Conservation (phyloP, 2,797 vertebrate species). For the Enteromius fasciolatus region DNA sequence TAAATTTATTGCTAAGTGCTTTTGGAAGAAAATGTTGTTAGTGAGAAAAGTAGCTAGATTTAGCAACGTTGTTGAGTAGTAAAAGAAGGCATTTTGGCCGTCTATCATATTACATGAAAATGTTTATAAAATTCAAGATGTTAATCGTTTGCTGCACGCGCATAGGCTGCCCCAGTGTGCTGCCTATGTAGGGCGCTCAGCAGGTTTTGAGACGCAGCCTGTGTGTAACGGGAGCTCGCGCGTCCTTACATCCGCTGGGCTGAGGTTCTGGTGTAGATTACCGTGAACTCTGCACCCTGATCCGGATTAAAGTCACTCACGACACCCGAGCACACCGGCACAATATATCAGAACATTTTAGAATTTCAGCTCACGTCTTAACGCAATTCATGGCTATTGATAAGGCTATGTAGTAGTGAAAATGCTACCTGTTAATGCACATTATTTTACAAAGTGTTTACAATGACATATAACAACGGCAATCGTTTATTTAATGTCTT, state of each 20-base stretch:
- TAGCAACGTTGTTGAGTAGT: too few species aligned
- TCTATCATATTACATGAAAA: neutral
- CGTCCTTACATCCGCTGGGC: constrained; percentile 52
- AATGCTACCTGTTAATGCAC: neutral
- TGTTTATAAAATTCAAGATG: neutral
- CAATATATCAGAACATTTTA: constrained; percentile 58
- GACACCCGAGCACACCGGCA: constrained; percentile 73
- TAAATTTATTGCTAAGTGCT: too few species aligned
- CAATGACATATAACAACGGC: neutral
- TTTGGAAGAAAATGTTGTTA: too few species aligned
- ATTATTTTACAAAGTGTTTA: neutral
- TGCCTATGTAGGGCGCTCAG: constrained; percentile 4
- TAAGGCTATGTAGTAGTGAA: neutral
- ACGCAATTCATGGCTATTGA: neutral
- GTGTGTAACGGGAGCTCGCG: constrained; percentile 67
- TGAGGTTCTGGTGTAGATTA: constrained; percentile 77
- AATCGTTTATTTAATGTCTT: neutral
- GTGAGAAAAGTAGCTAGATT: too few species aligned
- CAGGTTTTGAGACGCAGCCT: neutral
- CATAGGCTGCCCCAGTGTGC: neutral
- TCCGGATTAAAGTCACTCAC: constrained; percentile 70
- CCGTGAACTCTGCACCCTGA: constrained; percentile 73
- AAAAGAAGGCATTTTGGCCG: neutral
- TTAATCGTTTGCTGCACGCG: neutral
- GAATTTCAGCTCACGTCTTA: neutral